Evolutionary conservation across 2,797 vertebrate species (phyloP), one percentile per base, ranked within the genome.

Genomic region (Rhodeus uyekii): DNA sequence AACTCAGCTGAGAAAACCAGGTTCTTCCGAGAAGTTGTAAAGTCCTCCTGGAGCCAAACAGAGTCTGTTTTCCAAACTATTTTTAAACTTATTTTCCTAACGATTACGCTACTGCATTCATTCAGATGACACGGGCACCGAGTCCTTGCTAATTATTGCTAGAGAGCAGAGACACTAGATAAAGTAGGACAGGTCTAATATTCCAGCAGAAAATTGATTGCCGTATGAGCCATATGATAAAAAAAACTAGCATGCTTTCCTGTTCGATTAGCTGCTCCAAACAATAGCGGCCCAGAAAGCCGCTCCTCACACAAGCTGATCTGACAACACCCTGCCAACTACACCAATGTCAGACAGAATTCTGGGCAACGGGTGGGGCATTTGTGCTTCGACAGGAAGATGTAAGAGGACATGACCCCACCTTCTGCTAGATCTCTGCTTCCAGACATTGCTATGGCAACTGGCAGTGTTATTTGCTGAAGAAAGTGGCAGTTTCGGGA

Each of bases 71-170:
- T n/a, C n/a, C n/a, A n/a, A n/a, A n/a, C n/a, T n/a, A n/a, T n/a
- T n/a, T n/a, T n/a, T n/a, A n/a, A n/a, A 65, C 71, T 65, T 73
- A 0, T 50, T 63, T 32, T 65, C 42, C 46, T 68, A 75, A 75
- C 36, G 5, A 81, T 74, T 53, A 27, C 5, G 8, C 19, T 32
- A 14, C 60, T 75, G 34, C 80, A 81, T 65, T 81, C 19, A 64
- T 81, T 81, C 60, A 75, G 44, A 50, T 55, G 69, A 39, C 44
- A 75, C 5, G 10, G 42, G 39, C 18, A 50, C 79, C 32, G 69
- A 81, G 32, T 74, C 69, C 64, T 32, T 29, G 79, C 69, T 81
- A 81, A 73, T 81, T 69, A 81, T 58, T 64, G 34, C 58, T 39
- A 24, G 58, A 24, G 48, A 81, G 79, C 16, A 12, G 18, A 81